These are phyloP conservation scores for Urosaurus nigricauda DNA, from an alignment of 2,797 vertebrate genomes.

Conservation along the genomic window DNA sequence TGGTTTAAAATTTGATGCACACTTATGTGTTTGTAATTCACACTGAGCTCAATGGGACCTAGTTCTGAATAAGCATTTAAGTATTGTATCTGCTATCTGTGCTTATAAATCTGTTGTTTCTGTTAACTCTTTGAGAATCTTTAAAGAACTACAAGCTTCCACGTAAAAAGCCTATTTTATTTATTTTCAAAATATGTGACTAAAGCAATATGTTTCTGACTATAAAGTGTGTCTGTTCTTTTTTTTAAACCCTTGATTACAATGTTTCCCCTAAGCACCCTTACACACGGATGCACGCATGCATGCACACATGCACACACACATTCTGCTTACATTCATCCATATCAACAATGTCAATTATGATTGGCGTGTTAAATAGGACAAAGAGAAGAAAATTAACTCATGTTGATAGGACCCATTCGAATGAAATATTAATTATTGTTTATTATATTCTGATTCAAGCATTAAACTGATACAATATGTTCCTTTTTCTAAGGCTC, in stretches of 20 bases:
- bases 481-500: too few relatives aligned
- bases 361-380: neutral
- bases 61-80: neutral
- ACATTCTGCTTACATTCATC: neutral
- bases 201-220: neutral
- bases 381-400: neutral
- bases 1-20: neutral
- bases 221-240: too few relatives aligned
- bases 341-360: neutral
- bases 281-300: too few relatives aligned
- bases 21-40: neutral
- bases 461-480: neutral
- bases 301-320: neutral
- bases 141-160: neutral
- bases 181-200: neutral
- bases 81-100: neutral
- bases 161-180: neutral
- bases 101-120: neutral
- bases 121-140: neutral
- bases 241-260: neutral
- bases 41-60: neutral
- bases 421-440: neutral
- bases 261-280: neutral
- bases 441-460: neutral
- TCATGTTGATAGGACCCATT: neutral